Evolutionary conservation across 2,888 invertebrate species (phyloP).

Genomic region (Chouioia cunea): DNA sequence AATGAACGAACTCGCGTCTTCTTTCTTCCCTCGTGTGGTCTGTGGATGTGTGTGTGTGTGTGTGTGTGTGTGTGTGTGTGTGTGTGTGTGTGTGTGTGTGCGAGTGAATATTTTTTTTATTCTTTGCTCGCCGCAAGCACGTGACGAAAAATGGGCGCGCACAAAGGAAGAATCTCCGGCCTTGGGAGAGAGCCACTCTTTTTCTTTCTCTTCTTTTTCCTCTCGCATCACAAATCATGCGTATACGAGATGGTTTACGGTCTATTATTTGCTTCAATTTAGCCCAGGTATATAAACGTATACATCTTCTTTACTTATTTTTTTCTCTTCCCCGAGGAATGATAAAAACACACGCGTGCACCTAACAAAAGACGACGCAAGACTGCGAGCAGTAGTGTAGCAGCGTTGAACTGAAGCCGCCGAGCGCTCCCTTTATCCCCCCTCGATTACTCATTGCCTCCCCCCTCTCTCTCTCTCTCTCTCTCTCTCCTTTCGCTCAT

Average conservation of each 20-base stretch:
- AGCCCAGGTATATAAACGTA: no score
- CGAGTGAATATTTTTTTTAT: conserved; percentile 24
- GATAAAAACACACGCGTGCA: neutral
- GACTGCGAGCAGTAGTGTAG: neutral
- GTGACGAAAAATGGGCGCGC: no score
- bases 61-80: neutral
- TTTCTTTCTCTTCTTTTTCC: conserved; percentile 32
- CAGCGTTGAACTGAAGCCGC: conserved; percentile 27
- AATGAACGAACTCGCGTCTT: conserved; percentile 15
- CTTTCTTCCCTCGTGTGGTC: conserved; percentile 6
- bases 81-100: neutral
- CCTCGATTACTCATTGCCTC: conserved; percentile 25
- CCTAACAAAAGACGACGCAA: neutral
- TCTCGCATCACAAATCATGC: conserved; percentile 54
- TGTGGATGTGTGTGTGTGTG: neutral
- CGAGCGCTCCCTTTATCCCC: conserved; percentile 46
- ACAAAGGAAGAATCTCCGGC: neutral
- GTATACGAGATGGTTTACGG: conserved; percentile 12
- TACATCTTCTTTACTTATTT: neutral
- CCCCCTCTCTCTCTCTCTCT: conserved; percentile 14
- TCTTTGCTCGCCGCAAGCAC: neutral
- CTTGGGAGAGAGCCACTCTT: conserved; percentile 8
- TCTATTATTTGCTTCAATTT: conserved; percentile 29
- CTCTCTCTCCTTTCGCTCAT: neutral
- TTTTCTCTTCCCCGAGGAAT: neutral